phyloP scores from a whole-genome alignment of 1,140 invertebrate genomes.

The Berghia stephanieae region DNA sequence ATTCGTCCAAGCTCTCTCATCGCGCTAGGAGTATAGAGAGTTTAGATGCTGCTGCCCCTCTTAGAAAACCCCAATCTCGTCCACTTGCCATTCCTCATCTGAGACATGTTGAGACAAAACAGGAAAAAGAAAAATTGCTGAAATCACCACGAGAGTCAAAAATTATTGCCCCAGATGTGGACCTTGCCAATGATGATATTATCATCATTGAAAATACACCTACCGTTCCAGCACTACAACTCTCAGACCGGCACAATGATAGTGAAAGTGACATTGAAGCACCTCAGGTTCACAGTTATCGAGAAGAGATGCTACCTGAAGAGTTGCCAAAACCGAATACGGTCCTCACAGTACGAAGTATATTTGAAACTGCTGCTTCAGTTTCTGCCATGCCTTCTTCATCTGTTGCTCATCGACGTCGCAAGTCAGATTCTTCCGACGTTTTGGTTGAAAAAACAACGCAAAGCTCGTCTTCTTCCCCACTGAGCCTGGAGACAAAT shows the following conservation, averaged over 20 bases:
- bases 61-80: not conserved
- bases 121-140: slow-evolving; percentile 12
- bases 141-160: slow-evolving; percentile 34
- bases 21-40: slow-evolving; percentile 22
- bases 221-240: not conserved
- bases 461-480: too few species aligned
- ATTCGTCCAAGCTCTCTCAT: slow-evolving; percentile 12
- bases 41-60: not conserved
- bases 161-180: slow-evolving; percentile 46
- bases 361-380: slow-evolving; percentile 50
- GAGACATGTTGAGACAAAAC: slow-evolving; percentile 31
- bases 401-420: slow-evolving; percentile 19
- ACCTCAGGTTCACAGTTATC: slow-evolving; percentile 2
- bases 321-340: slow-evolving; percentile 59
- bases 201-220: slow-evolving; percentile 54
- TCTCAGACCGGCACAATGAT: not conserved
- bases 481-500: too few species aligned
- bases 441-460: too few species aligned
- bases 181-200: slow-evolving; percentile 53
- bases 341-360: slow-evolving; percentile 49
- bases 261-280: slow-evolving; percentile 24
- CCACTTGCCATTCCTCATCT: slow-evolving; percentile 21
- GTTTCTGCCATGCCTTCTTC: not conserved
- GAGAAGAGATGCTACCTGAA: slow-evolving; percentile 34
- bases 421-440: too few species aligned